Conservation (phyloP, 2,797 vertebrate species). For the Lithobates sylvaticus region DNA sequence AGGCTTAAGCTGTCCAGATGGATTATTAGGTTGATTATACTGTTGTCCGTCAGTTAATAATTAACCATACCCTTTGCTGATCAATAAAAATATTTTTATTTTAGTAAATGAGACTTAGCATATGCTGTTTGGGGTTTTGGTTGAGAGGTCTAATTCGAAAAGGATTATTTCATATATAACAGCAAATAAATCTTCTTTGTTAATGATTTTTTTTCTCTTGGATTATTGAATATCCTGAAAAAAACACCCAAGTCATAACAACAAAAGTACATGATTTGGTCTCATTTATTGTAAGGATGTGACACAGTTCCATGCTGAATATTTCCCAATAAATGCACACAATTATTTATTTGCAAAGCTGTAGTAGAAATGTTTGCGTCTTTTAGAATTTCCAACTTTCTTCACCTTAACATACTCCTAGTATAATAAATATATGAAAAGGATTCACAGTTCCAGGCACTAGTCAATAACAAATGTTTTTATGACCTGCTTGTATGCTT, state of each 20-base stretch:
- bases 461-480: too few species aligned
- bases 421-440: not conserved
- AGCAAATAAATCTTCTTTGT: not conserved
- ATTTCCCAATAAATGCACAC: not conserved
- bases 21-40: not conserved
- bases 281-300: not conserved
- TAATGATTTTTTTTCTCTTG: not conserved
- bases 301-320: not conserved
- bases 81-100: not conserved
- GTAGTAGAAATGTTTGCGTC: too few species aligned
- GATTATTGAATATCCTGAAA: constrained; percentile 3
- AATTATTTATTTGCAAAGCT: not conserved
- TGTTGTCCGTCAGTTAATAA: constrained; percentile 1
- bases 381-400: too few species aligned
- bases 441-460: not conserved
- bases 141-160: not conserved
- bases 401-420: not conserved
- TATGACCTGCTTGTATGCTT: too few species aligned
- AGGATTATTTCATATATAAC: not conserved
- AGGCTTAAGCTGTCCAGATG: constrained; percentile 10
- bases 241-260: not conserved
- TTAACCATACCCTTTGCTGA: constrained; percentile 17
- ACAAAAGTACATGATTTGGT: not conserved
- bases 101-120: not conserved
- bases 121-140: not conserved